Evolutionary conservation across 2,888 invertebrate genomes (phyloP).

Genomic region (Mongoloraphidia duomilia): DNA sequence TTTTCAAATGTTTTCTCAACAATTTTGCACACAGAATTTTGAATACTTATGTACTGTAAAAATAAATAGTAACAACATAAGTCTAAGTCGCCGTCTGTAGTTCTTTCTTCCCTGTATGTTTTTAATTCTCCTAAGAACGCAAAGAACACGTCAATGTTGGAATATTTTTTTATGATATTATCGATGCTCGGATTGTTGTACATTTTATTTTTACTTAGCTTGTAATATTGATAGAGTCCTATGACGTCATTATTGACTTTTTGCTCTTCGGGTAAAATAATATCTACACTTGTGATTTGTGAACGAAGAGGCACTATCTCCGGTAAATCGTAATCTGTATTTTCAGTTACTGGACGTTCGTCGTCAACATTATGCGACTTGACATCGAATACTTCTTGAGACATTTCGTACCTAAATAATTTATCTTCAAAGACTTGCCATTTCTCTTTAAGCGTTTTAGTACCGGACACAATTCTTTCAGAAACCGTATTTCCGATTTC

Average conservation of each 20-base stretch:
- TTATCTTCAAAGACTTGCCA: constrained; percentile 36
- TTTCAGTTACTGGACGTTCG: neutral
- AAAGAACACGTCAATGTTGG: constrained; percentile 17
- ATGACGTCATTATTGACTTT: neutral
- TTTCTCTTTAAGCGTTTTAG: constrained; percentile 38
- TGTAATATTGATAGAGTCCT: constrained; percentile 23
- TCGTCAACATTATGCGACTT: neutral
- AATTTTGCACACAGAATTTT: constrained; percentile 6
- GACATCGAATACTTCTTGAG: constrained; percentile 7
- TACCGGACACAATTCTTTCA: constrained; percentile 36
- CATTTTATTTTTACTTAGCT: constrained; percentile 25
- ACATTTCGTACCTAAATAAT: constrained; percentile 8
- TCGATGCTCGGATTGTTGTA: constrained; percentile 22
- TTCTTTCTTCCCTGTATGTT: constrained; percentile 16
- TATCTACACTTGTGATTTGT: constrained; percentile 17
- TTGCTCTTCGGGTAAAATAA: too few relatives aligned
- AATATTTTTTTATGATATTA: constrained; percentile 16
- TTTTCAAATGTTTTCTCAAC: constrained; percentile 22
- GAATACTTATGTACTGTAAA: constrained; percentile 20
- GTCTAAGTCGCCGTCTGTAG: constrained; percentile 16
- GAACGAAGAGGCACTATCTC: constrained; percentile 16
- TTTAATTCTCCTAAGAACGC: constrained; percentile 19
- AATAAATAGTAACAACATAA: constrained; percentile 26
- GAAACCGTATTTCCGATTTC: constrained; percentile 35
- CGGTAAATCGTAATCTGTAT: constrained; percentile 20